Evolutionary conservation across 2,797 vertebrate genomes (phyloP).

Genomic region (Pagetopsis macropterus): DNA sequence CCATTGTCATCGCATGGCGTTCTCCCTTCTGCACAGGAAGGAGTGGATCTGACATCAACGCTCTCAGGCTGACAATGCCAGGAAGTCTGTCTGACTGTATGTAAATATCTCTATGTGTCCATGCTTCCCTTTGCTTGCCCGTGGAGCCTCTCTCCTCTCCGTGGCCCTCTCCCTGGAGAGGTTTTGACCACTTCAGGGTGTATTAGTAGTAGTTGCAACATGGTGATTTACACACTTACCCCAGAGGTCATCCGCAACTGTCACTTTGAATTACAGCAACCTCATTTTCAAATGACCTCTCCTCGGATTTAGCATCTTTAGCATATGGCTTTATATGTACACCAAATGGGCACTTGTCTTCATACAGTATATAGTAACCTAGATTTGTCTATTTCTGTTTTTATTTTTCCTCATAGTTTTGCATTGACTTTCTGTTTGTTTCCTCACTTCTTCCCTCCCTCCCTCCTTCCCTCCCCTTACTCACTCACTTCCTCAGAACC

Average conservation of each 20-base stretch:
- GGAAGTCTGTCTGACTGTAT: slow-evolving; percentile 86
- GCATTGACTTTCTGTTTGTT: slow-evolving; percentile 32
- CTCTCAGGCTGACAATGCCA: slow-evolving; percentile 84
- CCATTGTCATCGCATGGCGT: slow-evolving; percentile 83
- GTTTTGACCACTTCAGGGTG: slow-evolving; percentile 35
- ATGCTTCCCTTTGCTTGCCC: slow-evolving; percentile 76
- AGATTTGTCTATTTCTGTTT: neutral
- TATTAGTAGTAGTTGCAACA: slow-evolving; percentile 38
- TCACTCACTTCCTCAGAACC: slow-evolving; percentile 77
- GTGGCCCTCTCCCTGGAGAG: slow-evolving; percentile 27
- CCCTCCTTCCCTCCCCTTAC: slow-evolving; percentile 52
- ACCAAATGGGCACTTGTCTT: neutral
- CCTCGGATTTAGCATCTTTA: slow-evolving; percentile 27
- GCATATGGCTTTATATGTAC: slow-evolving; percentile 2
- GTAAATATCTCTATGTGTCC: slow-evolving; percentile 85
- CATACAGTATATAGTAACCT: neutral
- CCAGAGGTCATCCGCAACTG: slow-evolving; percentile 62
- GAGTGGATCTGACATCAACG: slow-evolving; percentile 87
- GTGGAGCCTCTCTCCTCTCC: slow-evolving; percentile 52
- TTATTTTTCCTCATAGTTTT: slow-evolving; percentile 25
- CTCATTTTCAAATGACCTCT: slow-evolving; percentile 56
- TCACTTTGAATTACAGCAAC: slow-evolving; percentile 49
- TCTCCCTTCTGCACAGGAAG: slow-evolving; percentile 87
- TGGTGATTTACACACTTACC: slow-evolving; percentile 67
- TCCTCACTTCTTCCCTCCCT: slow-evolving; percentile 48